Percentiles rank a stretch among this genome's conserved stretches.
Conservation (phyloP, 2,113 vertebrate species). For the Dryoscopus gambensis region DNA sequence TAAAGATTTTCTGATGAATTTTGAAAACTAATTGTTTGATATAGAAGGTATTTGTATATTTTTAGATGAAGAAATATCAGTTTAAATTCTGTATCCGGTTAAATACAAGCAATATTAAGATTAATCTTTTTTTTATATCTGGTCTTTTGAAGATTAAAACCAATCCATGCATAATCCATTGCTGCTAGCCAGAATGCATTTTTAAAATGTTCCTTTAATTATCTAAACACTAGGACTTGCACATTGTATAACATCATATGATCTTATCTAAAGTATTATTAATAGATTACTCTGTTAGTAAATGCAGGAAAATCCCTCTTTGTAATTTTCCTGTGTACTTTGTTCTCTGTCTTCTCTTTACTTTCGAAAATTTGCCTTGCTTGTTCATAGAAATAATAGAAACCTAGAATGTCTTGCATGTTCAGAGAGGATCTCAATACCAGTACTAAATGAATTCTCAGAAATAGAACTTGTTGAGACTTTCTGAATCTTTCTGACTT, state of each 20-base stretch:
- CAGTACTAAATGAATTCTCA: not conserved
- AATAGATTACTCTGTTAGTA: conserved; percentile 5
- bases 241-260: conserved; percentile 13
- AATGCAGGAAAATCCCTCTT: conserved; percentile 1
- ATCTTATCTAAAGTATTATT: conserved; percentile 29
- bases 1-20: not conserved
- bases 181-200: conserved; percentile 8
- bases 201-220: conserved; percentile 54
- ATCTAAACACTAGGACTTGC: conserved; percentile 16
- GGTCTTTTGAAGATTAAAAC: conserved; percentile 60
- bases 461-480: not conserved
- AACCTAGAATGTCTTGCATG: not conserved
- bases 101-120: conserved; percentile 41
- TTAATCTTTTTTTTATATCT: conserved; percentile 30
- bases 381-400: not conserved
- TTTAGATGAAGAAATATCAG: not conserved
- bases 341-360: not conserved
- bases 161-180: conserved; percentile 51
- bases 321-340: not conserved
- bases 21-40: not conserved
- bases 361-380: not conserved
- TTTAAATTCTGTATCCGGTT: conserved; percentile 23
- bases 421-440: not conserved
- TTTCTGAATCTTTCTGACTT: not conserved
- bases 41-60: not conserved